Evolutionary conservation across 1,140 invertebrate species (phyloP), one percentile per base, ranked within the genome.

Genomic region (Anoplolepis gracilipes): DNA sequence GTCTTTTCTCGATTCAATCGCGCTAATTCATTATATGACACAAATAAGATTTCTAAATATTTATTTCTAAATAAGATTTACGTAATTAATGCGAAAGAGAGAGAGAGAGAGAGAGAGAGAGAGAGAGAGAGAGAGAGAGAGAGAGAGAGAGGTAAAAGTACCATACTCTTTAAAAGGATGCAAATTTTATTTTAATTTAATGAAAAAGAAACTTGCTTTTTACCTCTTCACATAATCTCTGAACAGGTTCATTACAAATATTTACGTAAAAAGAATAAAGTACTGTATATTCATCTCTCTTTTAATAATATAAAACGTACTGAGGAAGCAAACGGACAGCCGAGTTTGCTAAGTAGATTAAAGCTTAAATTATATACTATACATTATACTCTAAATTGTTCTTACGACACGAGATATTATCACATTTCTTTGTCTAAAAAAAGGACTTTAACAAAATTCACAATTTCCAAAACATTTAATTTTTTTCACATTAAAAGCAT

Each of bases 331-430:
- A 72, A 25, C 46, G 30, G 25, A 69, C 8, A 59, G n/a, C 19
- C 22, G 57, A 77, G 39, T 39, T 64, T 42, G 19, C 73, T 22
- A 62, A 62, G 59, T 33, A 77, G 39, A 77, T 77, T 77, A 77
- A n/a, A 19, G 25, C 25, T 64, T 64, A 57, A 77, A 46, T 77
- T 77, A 62, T 77, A 49, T 49, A 49, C 0, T 49, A 49, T 19
- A 49, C 6, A 77, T 64, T 39, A 62, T 77, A 77, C 25, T 64
- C 61, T 77, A 62, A 77, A 64, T 77, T 77, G 25, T 77, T 76
- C 55, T 61, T 76, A 76, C 10, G 36, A 64, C 11, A 39, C 42
- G 19, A 77, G 39, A 77, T 62, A 19, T 64, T 62, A 77, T 77
- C 73, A 22, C 8, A 36, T 46, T 46, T 19, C 5, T 2, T n/a